Conservation (phyloP, 2,888 invertebrate genomes). For the Neoitamus cyanurus region DNA sequence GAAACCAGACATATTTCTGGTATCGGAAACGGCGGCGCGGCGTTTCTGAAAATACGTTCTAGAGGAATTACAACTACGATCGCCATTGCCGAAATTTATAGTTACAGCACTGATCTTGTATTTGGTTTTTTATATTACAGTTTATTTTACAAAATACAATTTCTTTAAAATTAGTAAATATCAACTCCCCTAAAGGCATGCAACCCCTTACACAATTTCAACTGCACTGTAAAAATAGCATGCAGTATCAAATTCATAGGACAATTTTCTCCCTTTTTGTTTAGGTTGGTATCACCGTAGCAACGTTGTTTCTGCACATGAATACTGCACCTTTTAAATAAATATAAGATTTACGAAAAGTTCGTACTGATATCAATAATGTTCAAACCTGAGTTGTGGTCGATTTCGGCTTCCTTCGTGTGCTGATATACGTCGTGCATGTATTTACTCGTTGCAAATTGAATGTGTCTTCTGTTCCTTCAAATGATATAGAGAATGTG, state of each 20-base stretch:
- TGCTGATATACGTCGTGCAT: conserved; percentile 73
- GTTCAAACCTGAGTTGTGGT: conserved; percentile 47
- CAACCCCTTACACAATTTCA: neutral
- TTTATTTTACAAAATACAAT: too few species aligned
- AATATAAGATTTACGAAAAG: neutral
- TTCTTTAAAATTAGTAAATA: too few species aligned
- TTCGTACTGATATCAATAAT: neutral
- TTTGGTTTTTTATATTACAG: too few species aligned
- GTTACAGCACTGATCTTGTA: too few species aligned
- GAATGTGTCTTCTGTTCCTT: conserved; percentile 68
- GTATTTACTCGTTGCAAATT: conserved; percentile 73
- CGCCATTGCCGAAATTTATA: too few species aligned
- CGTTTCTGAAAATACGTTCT: too few species aligned
- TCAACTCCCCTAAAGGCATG: too few species aligned
- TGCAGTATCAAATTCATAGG: neutral
- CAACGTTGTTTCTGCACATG: conserved; percentile 65
- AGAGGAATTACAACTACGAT: too few species aligned
- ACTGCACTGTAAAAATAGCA: neutral
- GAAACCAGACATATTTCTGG: too few species aligned
- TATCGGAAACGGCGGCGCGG: too few species aligned
- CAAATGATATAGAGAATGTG: conserved; percentile 17
- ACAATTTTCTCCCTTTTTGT: neutral
- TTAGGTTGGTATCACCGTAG: conserved; percentile 62
- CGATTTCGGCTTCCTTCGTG: conserved; percentile 67
- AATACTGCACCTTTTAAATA: conserved; percentile 62